Evolutionary conservation across 2,888 invertebrate genomes (phyloP), one percentile per base, ranked within the genome.

Genomic region (Aphelenchoides bicaudatus): DNA sequence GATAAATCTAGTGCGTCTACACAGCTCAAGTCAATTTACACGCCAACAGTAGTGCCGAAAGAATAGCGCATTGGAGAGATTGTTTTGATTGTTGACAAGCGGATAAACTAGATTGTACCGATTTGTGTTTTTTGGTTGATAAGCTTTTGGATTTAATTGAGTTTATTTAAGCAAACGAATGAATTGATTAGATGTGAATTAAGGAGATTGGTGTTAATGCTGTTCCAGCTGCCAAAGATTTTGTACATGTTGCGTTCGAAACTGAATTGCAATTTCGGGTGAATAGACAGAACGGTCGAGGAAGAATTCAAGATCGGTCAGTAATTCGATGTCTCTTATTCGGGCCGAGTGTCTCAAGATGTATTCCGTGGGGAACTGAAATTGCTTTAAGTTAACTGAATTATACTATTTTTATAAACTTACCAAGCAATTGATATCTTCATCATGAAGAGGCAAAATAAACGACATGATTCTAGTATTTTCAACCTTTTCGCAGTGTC

Each of bases 351-450:
- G 55, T 2, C 59, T 63, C 47, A 63, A 70, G 13, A 68, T 47
- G 30, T 69, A 68, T 43, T 63, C 69, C 28, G 60, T 48, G n/a
- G 59, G 57, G 53, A 58, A 52, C 67, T 67, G 48, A 59, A 68
- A 58, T 13, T 8, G 16, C 2, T 16, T 4, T 3, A 21, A 29
- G 23, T 23, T 13, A 16, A 27, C 8, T 19, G 6, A 13, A 4
- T 4, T 13, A 10, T 6, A 2, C 28, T 39, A 4, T 10, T 62
- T n/a, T 13, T 28, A 16, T n/a, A 19, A 31, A 16, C 58, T 10
- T 37, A 68, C 69, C 61, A 69, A 47, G 52, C 69, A 69, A 53
- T 68, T 68, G 50, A 57, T 50, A 34, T 70, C 63, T 13, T 62
- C 52, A n/a, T 65, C 58, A 23, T 56, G 30, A 13, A 65, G 38